Evolutionary conservation across 2,113 vertebrate species (phyloP).

Genomic region (Passerina amoena): DNA sequence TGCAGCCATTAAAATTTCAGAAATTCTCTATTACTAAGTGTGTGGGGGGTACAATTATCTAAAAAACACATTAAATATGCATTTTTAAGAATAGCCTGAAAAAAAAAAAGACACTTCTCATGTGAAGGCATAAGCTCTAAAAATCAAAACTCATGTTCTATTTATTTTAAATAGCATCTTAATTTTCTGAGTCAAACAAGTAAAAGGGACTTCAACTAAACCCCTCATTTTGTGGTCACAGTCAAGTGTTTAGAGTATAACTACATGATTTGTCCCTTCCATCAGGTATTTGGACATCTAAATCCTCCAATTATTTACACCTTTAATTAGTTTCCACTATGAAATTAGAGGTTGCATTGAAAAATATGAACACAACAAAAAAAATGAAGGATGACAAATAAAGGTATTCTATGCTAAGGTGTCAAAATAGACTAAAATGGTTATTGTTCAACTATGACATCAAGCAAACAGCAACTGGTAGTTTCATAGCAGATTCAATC

Average conservation of each 20-base stretch:
- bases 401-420: not conserved
- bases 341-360: not conserved
- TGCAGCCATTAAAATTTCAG: not conserved
- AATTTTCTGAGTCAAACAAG: not conserved
- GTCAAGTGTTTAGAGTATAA: not conserved
- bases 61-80: not conserved
- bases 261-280: not conserved
- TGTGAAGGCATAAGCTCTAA: not conserved
- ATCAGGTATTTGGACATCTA: not conserved
- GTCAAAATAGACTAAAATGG: not conserved
- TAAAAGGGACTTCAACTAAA: not conserved
- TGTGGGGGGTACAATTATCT: not conserved
- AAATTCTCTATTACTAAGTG: not conserved
- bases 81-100: fast-evolving
- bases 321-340: not conserved
- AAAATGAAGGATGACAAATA: not conserved
- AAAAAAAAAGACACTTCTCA: fast-evolving
- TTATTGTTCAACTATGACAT: not conserved
- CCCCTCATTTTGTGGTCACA: not conserved
- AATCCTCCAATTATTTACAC: not conserved
- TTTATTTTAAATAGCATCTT: not conserved
- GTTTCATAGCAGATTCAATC: not conserved
- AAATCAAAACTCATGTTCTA: not conserved
- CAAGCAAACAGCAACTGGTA: not conserved
- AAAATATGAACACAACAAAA: not conserved